Conservation (phyloP, 1,140 invertebrate genomes). For the Oryzaephilus surinamensis region DNA sequence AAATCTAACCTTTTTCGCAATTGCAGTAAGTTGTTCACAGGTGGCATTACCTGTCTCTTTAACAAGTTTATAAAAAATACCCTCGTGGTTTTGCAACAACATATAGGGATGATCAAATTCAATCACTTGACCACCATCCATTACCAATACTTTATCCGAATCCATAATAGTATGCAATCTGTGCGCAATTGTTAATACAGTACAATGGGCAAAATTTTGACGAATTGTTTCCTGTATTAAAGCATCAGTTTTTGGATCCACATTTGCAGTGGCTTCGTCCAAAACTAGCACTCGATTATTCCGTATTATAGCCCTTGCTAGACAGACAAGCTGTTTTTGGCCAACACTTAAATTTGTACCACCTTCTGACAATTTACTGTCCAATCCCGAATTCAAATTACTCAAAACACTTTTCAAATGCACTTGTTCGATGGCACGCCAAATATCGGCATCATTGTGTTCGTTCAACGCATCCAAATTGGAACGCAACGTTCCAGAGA, state of each 20-base stretch:
- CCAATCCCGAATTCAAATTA: slow-evolving; percentile 16
- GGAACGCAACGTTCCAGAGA: slow-evolving; percentile 65
- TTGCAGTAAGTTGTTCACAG: no score
- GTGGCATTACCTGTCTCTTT: no score
- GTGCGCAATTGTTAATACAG: slow-evolving; percentile 75
- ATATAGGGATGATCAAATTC: slow-evolving; percentile 63
- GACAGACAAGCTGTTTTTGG: slow-evolving; percentile 67
- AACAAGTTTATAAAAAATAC: slow-evolving; percentile 58
- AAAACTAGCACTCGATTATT: slow-evolving; percentile 67
- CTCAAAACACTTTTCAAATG: slow-evolving; percentile 42
- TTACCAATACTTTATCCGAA: slow-evolving; percentile 59
- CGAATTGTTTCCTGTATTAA: slow-evolving; percentile 57
- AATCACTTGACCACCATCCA: slow-evolving; percentile 50
- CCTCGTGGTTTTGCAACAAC: slow-evolving; percentile 49
- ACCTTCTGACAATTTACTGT: slow-evolving; percentile 45
- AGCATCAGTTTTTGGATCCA: slow-evolving; percentile 58
- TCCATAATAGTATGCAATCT: slow-evolving; percentile 74
- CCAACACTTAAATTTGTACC: slow-evolving; percentile 65
- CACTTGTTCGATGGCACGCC: slow-evolving; percentile 69
- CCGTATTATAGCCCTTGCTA: slow-evolving; percentile 62
- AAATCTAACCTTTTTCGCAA: no score
- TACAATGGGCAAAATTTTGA: slow-evolving; percentile 56
- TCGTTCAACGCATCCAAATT: slow-evolving; percentile 76
- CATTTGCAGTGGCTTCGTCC: slow-evolving; percentile 64
- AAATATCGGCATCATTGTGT: slow-evolving; percentile 62